A percentile compares a stretch with the other conserved stretches of the same genome.
These are phyloP conservation scores for Hesperia comma DNA, from an alignment of 2,888 invertebrate genomes.

Conservation along the genomic window DNA sequence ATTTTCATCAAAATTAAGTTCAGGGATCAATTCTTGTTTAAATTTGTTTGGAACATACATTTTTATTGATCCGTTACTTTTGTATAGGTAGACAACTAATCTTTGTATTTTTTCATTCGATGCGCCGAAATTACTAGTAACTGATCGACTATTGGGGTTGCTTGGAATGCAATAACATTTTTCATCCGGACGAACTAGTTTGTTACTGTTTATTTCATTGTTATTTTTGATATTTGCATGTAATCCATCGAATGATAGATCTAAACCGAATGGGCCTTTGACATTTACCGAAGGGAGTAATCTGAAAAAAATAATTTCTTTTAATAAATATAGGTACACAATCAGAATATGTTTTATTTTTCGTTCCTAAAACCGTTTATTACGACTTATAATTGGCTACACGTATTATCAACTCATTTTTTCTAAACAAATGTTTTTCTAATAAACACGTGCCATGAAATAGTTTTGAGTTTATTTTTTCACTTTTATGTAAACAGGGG, in stretches of 20 bases:
- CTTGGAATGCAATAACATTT: slow-evolving; percentile 53
- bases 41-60: slow-evolving; percentile 56
- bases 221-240: not conserved
- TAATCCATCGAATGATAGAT: not conserved
- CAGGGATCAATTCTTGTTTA: slow-evolving; percentile 61
- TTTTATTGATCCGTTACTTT: slow-evolving; percentile 47
- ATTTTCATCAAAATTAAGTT: slow-evolving; percentile 52
- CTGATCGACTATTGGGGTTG: slow-evolving; percentile 33
- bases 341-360: not conserved
- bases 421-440: too few species aligned
- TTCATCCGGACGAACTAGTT: slow-evolving; percentile 11
- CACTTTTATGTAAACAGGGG: too few species aligned
- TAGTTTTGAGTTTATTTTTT: too few species aligned
- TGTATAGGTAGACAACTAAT: slow-evolving; percentile 62
- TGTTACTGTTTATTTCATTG: not conserved
- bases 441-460: too few species aligned
- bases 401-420: too few species aligned
- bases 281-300: not conserved
- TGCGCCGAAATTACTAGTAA: slow-evolving; percentile 47
- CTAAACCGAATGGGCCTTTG: slow-evolving; percentile 2
- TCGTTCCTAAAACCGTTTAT: too few species aligned
- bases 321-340: not conserved
- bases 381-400: too few species aligned
- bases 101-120: slow-evolving; percentile 48
- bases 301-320: slow-evolving; percentile 7